phyloP scores from a whole-genome alignment of 2,888 invertebrate genomes.

The Adelognathus sp. region DNA sequence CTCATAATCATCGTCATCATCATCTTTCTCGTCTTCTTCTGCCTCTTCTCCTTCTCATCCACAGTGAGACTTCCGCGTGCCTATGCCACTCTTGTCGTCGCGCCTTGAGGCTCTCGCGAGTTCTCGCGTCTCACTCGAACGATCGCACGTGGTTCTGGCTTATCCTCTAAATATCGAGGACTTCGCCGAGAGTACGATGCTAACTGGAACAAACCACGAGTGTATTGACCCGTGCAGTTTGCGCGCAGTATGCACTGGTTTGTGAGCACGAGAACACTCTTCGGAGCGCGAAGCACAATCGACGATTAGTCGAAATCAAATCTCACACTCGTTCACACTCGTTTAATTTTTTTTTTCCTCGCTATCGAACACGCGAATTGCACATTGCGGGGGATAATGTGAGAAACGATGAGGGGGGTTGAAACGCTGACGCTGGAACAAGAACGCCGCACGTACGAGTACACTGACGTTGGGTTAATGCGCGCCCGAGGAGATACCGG shows the following conservation, averaged over 20 bases:
- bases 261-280: slow-evolving; percentile 32
- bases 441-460: slow-evolving; percentile 2
- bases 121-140: slow-evolving; percentile 1
- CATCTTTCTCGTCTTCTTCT: slow-evolving; percentile 16
- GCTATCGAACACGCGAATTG: no score
- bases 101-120: background rate
- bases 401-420: no score
- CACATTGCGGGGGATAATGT: no score
- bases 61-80: slow-evolving; percentile 54
- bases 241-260: slow-evolving; percentile 67
- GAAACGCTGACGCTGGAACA: no score
- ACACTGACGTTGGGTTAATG: slow-evolving; percentile 10
- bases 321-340: no score
- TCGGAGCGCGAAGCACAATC: background rate
- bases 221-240: background rate
- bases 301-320: background rate
- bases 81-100: slow-evolving; percentile 16
- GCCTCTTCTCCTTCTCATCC: slow-evolving; percentile 22
- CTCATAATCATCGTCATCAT: slow-evolving; percentile 15
- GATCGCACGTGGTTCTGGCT: slow-evolving; percentile 11
- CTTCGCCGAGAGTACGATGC: background rate
- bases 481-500: background rate
- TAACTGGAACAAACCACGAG: slow-evolving; percentile 2
- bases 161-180: background rate
- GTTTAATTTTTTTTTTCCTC: no score